Conservation (phyloP, 2,888 invertebrate genomes). For the Rhagonycha lutea region DNA sequence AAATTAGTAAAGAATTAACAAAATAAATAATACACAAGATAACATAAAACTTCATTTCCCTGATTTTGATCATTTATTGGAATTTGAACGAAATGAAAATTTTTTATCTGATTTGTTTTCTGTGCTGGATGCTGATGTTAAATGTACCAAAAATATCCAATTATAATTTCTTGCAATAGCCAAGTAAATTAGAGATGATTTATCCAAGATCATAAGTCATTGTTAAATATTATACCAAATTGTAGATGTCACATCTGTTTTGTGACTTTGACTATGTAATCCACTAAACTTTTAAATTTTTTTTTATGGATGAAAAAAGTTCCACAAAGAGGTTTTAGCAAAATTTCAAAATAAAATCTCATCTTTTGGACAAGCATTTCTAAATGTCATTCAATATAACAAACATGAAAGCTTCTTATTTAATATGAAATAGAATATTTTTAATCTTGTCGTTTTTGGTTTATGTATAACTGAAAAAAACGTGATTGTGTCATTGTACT, state of each 20-base stretch:
- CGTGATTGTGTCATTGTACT: neutral
- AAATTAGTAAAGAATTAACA: no score
- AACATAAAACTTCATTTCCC: no score
- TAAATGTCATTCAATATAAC: neutral
- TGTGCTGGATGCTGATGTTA: neutral
- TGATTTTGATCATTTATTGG: neutral
- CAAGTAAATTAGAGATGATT: no score
- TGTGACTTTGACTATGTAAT: neutral
- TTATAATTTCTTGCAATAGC: neutral
- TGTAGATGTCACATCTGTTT: no score
- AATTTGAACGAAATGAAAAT: neutral
- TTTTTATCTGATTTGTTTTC: neutral
- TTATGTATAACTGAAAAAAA: neutral
- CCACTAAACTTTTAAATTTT: neutral
- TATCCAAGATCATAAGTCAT: no score
- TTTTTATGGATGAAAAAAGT: neutral
- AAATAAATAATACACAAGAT: no score
- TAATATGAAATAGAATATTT: neutral
- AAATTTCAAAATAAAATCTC: neutral
- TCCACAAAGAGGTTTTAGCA: neutral
- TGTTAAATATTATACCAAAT: no score
- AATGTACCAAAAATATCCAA: neutral
- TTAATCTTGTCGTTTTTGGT: neutral
- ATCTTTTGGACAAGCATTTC: neutral
- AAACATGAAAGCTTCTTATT: neutral